phyloP scores from a whole-genome alignment of 2,113 vertebrate genomes.

The Nannobrachium achirus region DNA sequence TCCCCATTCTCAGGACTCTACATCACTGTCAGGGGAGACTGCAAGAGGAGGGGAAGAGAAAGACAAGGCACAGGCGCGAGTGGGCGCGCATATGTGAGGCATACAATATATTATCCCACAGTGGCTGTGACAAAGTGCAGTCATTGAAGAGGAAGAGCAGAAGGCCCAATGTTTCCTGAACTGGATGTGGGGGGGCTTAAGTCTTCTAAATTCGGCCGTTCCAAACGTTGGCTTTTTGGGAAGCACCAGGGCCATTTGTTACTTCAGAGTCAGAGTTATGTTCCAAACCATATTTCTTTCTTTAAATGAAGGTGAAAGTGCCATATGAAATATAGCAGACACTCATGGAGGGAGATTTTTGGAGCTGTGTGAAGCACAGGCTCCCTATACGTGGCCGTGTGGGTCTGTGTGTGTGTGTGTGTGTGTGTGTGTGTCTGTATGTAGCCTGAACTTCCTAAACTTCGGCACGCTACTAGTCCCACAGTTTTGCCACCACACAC shows the following conservation, averaged over 20 bases:
- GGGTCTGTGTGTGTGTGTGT: too few relatives aligned
- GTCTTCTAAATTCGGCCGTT: slow-evolving; percentile 39
- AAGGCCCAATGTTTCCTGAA: slow-evolving; percentile 65
- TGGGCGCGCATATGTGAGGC: slow-evolving; percentile 11
- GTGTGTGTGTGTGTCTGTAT: too few relatives aligned
- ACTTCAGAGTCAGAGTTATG: slow-evolving; percentile 50
- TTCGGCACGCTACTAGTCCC: too few relatives aligned
- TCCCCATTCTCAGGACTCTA: slow-evolving; percentile 73
- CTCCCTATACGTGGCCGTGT: too few relatives aligned
- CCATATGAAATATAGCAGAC: slow-evolving; percentile 40
- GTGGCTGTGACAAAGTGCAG: slow-evolving; percentile 52
- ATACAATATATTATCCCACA: slow-evolving; percentile 16
- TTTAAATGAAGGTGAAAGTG: slow-evolving; percentile 6
- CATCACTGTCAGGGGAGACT: slow-evolving; percentile 60
- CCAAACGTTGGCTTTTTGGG: slow-evolving; percentile 36
- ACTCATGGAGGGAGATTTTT: slow-evolving; percentile 2
- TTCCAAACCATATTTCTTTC: slow-evolving; percentile 29
- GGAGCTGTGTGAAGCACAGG: too few relatives aligned
- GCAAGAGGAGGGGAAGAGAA: slow-evolving; percentile 32
- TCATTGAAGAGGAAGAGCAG: slow-evolving; percentile 60
- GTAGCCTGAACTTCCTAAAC: too few relatives aligned
- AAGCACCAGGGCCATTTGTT: slow-evolving; percentile 52
- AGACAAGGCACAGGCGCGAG: slow-evolving; percentile 14
- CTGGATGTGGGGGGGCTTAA: slow-evolving; percentile 30
- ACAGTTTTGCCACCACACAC: too few relatives aligned